Percentiles rank a stretch among this genome's conserved stretches.
These are phyloP conservation scores for Piezodorus guildinii DNA, from an alignment of 1,140 invertebrate genomes.

Conservation along the genomic window DNA sequence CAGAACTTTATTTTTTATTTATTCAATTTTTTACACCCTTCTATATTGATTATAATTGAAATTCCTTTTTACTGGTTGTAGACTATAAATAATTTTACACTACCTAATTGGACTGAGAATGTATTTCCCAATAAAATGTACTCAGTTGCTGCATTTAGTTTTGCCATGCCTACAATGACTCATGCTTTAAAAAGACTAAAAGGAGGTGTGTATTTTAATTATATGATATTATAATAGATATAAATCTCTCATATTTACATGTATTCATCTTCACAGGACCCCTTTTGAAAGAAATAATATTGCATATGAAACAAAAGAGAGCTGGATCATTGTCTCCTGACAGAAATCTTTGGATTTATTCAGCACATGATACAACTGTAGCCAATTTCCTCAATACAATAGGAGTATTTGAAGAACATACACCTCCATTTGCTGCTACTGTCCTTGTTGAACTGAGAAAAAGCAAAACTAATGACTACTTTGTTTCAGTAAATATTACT, in stretches of 20 bases:
- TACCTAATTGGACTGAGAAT: conserved; percentile 58
- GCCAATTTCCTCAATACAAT: conserved; percentile 62
- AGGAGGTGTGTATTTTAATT: conserved; percentile 33
- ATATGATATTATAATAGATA: not conserved
- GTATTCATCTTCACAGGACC: conserved; percentile 40
- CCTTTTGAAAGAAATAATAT: conserved; percentile 50
- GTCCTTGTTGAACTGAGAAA: conserved; percentile 41
- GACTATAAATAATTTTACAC: conserved; percentile 51
- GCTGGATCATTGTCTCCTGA: conserved; percentile 35
- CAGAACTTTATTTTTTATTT: too few species aligned
- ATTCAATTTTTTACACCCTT: too few species aligned
- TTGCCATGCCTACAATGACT: conserved; percentile 38
- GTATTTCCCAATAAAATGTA: conserved; percentile 44
- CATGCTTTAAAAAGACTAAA: conserved; percentile 40
- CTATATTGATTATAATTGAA: conserved; percentile 1
- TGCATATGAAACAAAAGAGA: conserved; percentile 42
- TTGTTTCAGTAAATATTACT: conserved; percentile 35
- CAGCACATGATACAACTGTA: conserved; percentile 72
- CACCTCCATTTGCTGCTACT: conserved; percentile 64
- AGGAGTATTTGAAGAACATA: conserved; percentile 56
- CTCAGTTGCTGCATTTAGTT: conserved; percentile 42
- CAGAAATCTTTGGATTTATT: conserved; percentile 59
- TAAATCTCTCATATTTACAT: conserved; percentile 30
- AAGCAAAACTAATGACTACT: conserved; percentile 29
- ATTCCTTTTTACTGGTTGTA: conserved; percentile 29